Percentiles rank a stretch among this genome's conserved stretches.
Evolutionary conservation across 2,888 invertebrate species (phyloP).

Genomic region (Nebria brevicollis): DNA sequence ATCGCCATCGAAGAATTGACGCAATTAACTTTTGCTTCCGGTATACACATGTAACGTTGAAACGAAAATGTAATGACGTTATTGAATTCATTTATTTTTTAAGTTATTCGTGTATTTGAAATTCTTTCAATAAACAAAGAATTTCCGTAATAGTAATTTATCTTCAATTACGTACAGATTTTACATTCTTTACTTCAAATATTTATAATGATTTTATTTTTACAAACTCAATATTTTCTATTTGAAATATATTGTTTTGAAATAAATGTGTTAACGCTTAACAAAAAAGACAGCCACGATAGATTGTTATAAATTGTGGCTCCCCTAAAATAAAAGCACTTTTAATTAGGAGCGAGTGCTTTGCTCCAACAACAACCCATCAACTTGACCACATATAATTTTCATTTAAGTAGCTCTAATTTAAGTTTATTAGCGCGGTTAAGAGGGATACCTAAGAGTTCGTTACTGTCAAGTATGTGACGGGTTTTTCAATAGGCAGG

Average conservation of each 20-base stretch:
- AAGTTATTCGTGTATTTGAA: too few species aligned
- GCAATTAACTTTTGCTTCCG: constrained; percentile 60
- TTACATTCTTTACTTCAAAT: not conserved
- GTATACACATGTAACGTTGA: constrained; percentile 53
- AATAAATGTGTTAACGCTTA: not conserved
- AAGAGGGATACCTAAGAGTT: not conserved
- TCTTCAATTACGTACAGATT: not conserved
- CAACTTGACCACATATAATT: constrained; percentile 22
- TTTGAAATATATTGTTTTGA: not conserved
- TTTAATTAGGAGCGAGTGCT: not conserved
- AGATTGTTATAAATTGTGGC: not conserved
- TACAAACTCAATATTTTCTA: too few species aligned
- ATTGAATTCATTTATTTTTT: not conserved
- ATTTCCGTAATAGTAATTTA: too few species aligned
- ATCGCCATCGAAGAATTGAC: constrained; percentile 56
- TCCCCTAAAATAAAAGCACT: constrained; percentile 1
- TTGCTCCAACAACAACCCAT: not conserved
- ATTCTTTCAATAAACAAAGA: too few species aligned
- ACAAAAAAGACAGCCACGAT: not conserved
- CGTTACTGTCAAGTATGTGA: constrained; percentile 1
- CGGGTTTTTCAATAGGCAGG: not conserved
- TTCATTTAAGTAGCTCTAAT: constrained; percentile 18
- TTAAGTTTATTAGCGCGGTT: constrained; percentile 19
- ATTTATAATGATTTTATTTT: not conserved
- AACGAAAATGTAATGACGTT: not conserved